Base-by-base conservation (phyloP, 2,797 vertebrate species). In the Tapirus indicus region DNA sequence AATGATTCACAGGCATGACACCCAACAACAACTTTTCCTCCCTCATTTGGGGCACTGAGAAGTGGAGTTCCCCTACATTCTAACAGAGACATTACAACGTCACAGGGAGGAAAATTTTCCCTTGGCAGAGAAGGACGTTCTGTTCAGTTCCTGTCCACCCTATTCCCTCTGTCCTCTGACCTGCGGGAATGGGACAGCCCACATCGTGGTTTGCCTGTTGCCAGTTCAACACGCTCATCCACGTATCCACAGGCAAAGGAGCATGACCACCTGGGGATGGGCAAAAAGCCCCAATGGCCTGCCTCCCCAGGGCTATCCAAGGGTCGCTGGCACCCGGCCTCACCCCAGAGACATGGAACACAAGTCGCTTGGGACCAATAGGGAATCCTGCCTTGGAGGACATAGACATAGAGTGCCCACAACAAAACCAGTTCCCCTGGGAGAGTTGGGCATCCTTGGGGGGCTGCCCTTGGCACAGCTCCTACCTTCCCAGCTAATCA, bases 381-480 rank as follows among this genome's bases (percentile, higher is more conserved):
- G 5, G 13, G 18, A 68, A 41, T 20, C 11, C 13, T 11, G 1
- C 64, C 18, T 58, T 25, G 2, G 79, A 66, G 58, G n/a, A 52
- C 10, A 12, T 20, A 16, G 29, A 6, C 49, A n/a, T n/a, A 4
- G 21, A 68, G 16, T 5, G 7, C 13, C 47, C 44, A 9, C 20
- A 41, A 25, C 11, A 77, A 49, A 83, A 29, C 54, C 4, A 7
- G 14, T 25, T 78, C 17, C 84, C 25, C 71, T 38, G n/a, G 54
- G 56, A 21, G 52, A 10, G 14, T 13, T 27, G 25, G 7, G 8
- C 11, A 4, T 1, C 49, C 32, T 23, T 5, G 4, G 13, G 10
- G n/a, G 9, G 13, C 7, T 20, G 54, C 54, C 10, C 79, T 32
- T 11, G 16, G 20, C 9, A 0, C 10, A 12, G 9, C 12, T 4